These are phyloP conservation scores for Neocrepidodera transversa DNA, from an alignment of 2,888 invertebrate genomes.

Conservation along the genomic window DNA sequence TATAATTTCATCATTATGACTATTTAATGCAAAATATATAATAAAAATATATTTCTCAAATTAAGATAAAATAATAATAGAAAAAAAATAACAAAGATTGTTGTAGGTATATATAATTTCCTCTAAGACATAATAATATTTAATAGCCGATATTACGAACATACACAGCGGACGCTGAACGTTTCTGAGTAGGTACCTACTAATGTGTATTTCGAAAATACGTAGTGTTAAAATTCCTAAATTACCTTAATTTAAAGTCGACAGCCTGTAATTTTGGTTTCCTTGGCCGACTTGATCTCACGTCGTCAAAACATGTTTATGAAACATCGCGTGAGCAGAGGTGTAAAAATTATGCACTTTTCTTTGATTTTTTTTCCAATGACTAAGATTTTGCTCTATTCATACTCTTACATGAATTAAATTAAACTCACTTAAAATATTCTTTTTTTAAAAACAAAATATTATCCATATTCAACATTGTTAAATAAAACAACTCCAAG, in stretches of 20 bases:
- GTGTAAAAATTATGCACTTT: constrained; percentile 55
- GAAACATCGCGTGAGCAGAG: constrained; percentile 53
- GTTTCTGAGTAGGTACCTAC: constrained; percentile 46
- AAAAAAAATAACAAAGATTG: not conserved
- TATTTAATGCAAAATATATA: no score
- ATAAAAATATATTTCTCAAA: no score
- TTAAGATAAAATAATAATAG: not conserved
- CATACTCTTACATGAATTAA: no score
- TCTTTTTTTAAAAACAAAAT: no score
- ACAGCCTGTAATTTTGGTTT: constrained; percentile 60
- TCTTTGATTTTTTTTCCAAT: constrained; percentile 27
- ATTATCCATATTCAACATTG: no score
- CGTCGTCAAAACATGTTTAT: constrained; percentile 45
- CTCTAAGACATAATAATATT: constrained; percentile 26
- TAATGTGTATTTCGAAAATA: constrained; percentile 53
- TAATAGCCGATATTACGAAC: constrained; percentile 36
- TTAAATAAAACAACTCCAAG: no score
- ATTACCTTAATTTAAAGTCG: constrained; percentile 57
- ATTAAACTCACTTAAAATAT: no score
- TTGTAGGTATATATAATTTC: constrained; percentile 27
- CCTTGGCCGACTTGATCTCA: constrained; percentile 49
- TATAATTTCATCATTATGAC: no score
- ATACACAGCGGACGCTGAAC: constrained; percentile 43
- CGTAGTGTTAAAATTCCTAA: constrained; percentile 59
- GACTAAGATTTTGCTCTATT: not conserved